Conservation (phyloP, 2,113 vertebrate species). For the Petrocephalus microphthalmus region DNA sequence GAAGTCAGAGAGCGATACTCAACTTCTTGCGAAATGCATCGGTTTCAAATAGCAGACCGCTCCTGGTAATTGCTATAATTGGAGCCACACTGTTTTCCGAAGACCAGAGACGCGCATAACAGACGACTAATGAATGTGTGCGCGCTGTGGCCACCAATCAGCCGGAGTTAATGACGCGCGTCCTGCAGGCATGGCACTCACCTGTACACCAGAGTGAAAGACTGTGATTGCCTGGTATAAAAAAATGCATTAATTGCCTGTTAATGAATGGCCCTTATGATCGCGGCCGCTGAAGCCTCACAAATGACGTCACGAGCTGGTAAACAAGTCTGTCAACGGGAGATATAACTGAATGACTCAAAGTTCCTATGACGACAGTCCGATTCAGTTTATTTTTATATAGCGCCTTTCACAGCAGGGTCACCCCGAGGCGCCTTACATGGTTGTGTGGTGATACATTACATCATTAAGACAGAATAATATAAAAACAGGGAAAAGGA, state of each 20-base stretch:
- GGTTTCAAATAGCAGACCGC: neutral
- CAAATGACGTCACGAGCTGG: conserved; percentile 39
- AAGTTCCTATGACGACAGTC: conserved; percentile 14
- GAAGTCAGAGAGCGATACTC: neutral
- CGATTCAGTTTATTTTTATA: neutral
- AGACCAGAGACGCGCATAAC: conserved; percentile 9
- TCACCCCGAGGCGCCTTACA: no score
- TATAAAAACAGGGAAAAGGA: no score
- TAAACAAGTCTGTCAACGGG: conserved; percentile 19
- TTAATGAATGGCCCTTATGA: conserved; percentile 52
- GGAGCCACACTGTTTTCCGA: conserved; percentile 30
- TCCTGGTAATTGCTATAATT: conserved; percentile 25
- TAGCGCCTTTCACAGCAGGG: no score
- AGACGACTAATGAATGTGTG: conserved; percentile 15
- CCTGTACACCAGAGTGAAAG: conserved; percentile 40
- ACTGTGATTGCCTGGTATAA: conserved; percentile 34
- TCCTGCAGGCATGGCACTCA: conserved; percentile 35
- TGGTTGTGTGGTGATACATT: no score
- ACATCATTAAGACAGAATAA: no score
- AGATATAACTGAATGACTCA: conserved; percentile 21
- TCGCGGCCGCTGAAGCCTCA: conserved; percentile 36
- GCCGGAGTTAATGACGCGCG: conserved; percentile 44
- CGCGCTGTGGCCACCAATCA: conserved; percentile 12
- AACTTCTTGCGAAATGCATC: neutral
- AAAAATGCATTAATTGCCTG: conserved; percentile 51